Evolutionary conservation across 2,888 invertebrate species (phyloP).

Genomic region (Parnassius glacialis): DNA sequence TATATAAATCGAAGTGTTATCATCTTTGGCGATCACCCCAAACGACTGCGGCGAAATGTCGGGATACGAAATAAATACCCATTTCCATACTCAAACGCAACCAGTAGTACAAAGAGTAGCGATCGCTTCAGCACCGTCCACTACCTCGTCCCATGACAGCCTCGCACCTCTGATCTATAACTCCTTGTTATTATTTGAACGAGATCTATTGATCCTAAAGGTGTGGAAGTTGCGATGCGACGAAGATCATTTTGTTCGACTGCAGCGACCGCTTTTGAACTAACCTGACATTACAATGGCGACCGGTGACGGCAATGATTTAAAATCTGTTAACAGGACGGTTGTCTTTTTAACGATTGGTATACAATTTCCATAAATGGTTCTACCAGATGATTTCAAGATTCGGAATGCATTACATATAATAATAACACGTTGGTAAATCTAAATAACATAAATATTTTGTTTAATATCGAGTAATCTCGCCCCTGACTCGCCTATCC

Average conservation of each 20-base stretch:
- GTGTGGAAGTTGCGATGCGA: slow-evolving; percentile 72
- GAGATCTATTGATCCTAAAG: slow-evolving; percentile 78
- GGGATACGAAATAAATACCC: slow-evolving; percentile 75
- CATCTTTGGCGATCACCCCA: slow-evolving; percentile 73
- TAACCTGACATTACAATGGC: slow-evolving; percentile 79
- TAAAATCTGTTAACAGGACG: slow-evolving; percentile 81
- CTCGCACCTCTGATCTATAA: slow-evolving; percentile 71
- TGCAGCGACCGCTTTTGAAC: slow-evolving; percentile 78
- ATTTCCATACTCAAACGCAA: slow-evolving; percentile 75
- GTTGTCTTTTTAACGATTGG: slow-evolving; percentile 80
- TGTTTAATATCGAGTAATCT: slow-evolving; percentile 18
- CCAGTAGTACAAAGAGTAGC: slow-evolving; percentile 45
- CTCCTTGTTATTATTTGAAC: slow-evolving; percentile 80
- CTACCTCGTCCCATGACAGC: slow-evolving; percentile 40
- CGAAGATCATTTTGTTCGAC: slow-evolving; percentile 79
- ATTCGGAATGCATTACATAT: slow-evolving; percentile 61
- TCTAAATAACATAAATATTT: slow-evolving; percentile 13
- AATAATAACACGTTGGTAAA: slow-evolving; percentile 49
- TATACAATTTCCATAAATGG: slow-evolving; percentile 81
- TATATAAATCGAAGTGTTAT: slow-evolving; percentile 78
- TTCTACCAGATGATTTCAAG: slow-evolving; percentile 68
- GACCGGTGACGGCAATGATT: slow-evolving; percentile 78
- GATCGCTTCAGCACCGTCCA: slow-evolving; percentile 43
- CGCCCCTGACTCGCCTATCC: slow-evolving; percentile 13
- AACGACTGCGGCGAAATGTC: slow-evolving; percentile 55